Evolutionary conservation across 2,888 invertebrate species (phyloP).

Genomic region (Tachina grossa): DNA sequence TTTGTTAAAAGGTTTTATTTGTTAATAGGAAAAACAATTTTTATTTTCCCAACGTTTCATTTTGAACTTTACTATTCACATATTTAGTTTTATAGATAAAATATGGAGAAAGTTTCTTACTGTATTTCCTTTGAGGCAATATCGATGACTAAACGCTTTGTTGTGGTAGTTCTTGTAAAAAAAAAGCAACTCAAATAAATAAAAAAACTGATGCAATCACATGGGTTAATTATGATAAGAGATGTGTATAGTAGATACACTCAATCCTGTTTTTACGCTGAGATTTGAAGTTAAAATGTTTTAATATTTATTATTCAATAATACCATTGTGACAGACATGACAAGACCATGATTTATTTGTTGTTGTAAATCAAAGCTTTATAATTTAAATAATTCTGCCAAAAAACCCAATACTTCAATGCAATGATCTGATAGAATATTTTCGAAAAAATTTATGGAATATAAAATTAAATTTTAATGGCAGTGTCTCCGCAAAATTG

Average conservation of each 20-base stretch:
- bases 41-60: no score
- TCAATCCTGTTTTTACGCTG: no score
- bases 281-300: not conserved
- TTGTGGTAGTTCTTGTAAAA: slow-evolving; percentile 5
- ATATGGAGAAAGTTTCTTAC: slow-evolving; percentile 6
- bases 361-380: no score
- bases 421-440: no score
- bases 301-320: no score
- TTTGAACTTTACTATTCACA: slow-evolving; percentile 17
- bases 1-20: slow-evolving; percentile 43
- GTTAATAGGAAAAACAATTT: slow-evolving; percentile 19
- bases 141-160: slow-evolving; percentile 59
- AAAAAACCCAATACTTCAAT: no score
- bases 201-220: slow-evolving; percentile 61
- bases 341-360: no score
- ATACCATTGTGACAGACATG: no score
- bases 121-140: slow-evolving; percentile 38
- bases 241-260: not conserved
- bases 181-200: slow-evolving; percentile 10
- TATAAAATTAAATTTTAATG: no score
- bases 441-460: no score
- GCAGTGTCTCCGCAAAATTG: no score
- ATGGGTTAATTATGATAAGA: slow-evolving; percentile 53
- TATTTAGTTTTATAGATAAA: slow-evolving; percentile 11
- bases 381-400: no score